Evolutionary conservation across 64 coral and sea anemone genomes (phyloP), one percentile per base, ranked within the genome.

Genomic region (Montipora capricornis): DNA sequence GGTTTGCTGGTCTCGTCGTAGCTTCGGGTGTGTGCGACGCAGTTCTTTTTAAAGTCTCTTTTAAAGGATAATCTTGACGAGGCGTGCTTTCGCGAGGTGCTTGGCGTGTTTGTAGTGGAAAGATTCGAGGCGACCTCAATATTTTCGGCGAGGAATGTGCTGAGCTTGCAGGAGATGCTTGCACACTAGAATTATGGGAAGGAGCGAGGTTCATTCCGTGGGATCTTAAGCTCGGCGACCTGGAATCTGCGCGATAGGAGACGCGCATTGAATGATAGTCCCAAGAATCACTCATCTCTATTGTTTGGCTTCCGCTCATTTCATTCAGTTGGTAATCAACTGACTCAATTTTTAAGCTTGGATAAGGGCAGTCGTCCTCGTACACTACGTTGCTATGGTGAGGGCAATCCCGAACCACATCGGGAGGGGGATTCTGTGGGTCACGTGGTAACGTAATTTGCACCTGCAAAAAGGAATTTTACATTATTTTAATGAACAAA

Each of bases 21-120:
- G 81, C 87, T 47, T 88, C 87, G 8, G 96, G 96, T 69, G 90
- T 91, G 47, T 98, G 93, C 20, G 96, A 98, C 17, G 86, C 93
- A 50, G 96, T 95, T 75, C 96, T 85, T 13, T 94, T 98, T 0
- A 98, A 71, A 68, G 77, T 80, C n/a, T 95, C 91, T 73, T 93
- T 93, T 6, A 20, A 19, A 22, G 70, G 62, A 68, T 29, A 68
- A 77, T 77, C 69, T 17, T 76, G 47, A 77, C 53, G 57, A 48
- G 70, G 8, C 50, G 58, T 14, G 76, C 61, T 8, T 68, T 84
- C 60, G 48, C 88, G 14, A 78, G 89, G 10, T 80, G 47, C 45
- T 19, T 67, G 88, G 15, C 80, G 67, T 11, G 64, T 84, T 52
- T 76, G 62, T 26, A 69, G 59, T 16, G 83, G 66, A 17, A 24